These are phyloP conservation scores for Sebastes umbrosus DNA, from an alignment of 2,797 vertebrate species.

Conservation along the genomic window DNA sequence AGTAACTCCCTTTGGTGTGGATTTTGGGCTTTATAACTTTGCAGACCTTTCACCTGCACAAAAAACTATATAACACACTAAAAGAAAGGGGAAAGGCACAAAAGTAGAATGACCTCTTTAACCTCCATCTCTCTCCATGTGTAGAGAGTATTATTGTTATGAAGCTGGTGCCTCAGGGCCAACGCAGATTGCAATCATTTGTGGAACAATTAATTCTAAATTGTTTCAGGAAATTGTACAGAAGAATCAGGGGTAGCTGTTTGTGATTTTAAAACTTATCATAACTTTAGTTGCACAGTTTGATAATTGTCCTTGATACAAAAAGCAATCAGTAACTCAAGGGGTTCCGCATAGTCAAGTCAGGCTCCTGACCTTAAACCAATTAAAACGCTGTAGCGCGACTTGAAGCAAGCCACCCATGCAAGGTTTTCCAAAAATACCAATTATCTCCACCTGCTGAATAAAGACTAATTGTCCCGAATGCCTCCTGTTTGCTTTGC, in stretches of 20 bases:
- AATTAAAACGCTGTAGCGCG: conserved; percentile 54
- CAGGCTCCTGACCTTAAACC: conserved; percentile 43
- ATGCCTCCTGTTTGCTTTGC: conserved; percentile 22
- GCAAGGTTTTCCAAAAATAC: conserved; percentile 46
- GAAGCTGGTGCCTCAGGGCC: conserved; percentile 2
- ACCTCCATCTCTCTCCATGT: not conserved
- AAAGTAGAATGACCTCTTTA: not conserved
- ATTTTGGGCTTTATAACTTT: no score
- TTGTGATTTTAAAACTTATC: conserved; percentile 22
- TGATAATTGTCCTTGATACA: conserved; percentile 24
- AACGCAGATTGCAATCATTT: conserved; percentile 22
- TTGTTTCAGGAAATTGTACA: conserved; percentile 25
- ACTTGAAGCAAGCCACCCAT: conserved; percentile 53
- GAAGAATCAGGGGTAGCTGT: not conserved
- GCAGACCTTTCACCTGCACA: no score
- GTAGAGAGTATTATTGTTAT: not conserved
- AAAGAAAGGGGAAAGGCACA: not conserved
- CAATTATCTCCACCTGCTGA: conserved; percentile 43
- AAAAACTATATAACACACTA: not conserved
- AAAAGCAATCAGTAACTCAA: conserved; percentile 33
- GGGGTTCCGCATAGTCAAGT: conserved; percentile 5
- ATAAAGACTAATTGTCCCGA: conserved; percentile 37
- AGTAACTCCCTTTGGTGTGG: no score
- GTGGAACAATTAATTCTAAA: conserved; percentile 38
- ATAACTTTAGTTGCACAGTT: conserved; percentile 11